A percentile compares a stretch with the other conserved stretches of the same genome.
Evolutionary conservation across 2,797 vertebrate species (phyloP).

Genomic region (Alca torda): DNA sequence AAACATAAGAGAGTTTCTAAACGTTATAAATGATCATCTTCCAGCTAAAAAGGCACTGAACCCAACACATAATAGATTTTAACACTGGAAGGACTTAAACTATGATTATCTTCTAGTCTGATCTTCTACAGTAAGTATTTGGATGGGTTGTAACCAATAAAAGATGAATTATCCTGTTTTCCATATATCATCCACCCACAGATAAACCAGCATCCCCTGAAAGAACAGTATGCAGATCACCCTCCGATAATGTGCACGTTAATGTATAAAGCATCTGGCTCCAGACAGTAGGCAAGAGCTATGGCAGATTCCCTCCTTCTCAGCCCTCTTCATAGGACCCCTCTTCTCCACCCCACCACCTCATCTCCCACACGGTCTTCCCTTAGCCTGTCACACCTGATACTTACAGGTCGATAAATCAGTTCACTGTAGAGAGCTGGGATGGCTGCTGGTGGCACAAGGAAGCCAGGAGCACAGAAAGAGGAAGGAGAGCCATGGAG

Average conservation of each 20-base stretch:
- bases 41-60: not conserved
- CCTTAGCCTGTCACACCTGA: not conserved
- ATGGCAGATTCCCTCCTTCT: not conserved
- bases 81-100: not conserved
- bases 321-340: not conserved
- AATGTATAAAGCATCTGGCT: not conserved
- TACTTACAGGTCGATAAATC: not conserved
- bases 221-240: not conserved
- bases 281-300: not conserved
- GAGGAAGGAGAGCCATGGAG: not conserved
- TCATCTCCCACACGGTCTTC: not conserved
- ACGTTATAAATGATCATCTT: not conserved
- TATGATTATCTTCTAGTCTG: not conserved
- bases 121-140: constrained; percentile 14
- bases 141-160: not conserved
- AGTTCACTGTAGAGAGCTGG: not conserved
- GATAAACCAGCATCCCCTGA: not conserved
- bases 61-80: not conserved
- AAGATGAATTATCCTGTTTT: not conserved
- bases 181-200: not conserved
- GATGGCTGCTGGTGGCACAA: not conserved
- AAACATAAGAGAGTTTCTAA: constrained; percentile 31
- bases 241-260: not conserved
- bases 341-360: not conserved
- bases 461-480: not conserved